Evolutionary conservation across 2,888 invertebrate genomes (phyloP).

Genomic region (Adelphocoris suturalis): DNA sequence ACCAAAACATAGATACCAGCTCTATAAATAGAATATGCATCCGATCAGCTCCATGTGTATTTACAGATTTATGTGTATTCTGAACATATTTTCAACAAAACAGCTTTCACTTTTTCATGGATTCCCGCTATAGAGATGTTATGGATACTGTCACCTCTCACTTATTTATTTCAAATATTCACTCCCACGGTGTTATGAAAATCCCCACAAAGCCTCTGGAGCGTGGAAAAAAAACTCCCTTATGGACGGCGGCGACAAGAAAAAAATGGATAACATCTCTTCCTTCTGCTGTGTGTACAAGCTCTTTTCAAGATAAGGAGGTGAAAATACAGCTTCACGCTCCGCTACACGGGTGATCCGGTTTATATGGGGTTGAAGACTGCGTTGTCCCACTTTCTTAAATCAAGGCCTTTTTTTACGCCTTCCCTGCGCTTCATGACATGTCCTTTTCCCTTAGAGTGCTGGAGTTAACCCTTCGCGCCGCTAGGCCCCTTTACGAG

Average conservation of each 20-base stretch:
- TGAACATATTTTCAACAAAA: no score
- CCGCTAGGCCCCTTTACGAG: neutral
- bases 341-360: neutral
- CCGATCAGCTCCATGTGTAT: no score
- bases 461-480: neutral
- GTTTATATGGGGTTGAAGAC: slow-evolving; percentile 25
- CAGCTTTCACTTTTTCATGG: no score
- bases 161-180: no score
- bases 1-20: no score
- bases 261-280: slow-evolving; percentile 15
- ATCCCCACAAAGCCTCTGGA: no score
- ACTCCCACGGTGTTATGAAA: no score
- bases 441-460: neutral
- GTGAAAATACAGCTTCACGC: slow-evolving; percentile 38
- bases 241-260: neutral
- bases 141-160: no score
- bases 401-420: slow-evolving; percentile 22
- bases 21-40: no score
- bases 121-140: no score
- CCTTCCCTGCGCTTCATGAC: neutral
- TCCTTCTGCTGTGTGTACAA: neutral
- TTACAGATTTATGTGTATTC: no score
- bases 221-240: neutral
- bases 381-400: slow-evolving; percentile 30
- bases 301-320: slow-evolving; percentile 3